Percentiles rank a stretch among this genome's conserved stretches.
Conservation (phyloP, 2,113 vertebrate genomes). For the Aldabrachelys gigantea region DNA sequence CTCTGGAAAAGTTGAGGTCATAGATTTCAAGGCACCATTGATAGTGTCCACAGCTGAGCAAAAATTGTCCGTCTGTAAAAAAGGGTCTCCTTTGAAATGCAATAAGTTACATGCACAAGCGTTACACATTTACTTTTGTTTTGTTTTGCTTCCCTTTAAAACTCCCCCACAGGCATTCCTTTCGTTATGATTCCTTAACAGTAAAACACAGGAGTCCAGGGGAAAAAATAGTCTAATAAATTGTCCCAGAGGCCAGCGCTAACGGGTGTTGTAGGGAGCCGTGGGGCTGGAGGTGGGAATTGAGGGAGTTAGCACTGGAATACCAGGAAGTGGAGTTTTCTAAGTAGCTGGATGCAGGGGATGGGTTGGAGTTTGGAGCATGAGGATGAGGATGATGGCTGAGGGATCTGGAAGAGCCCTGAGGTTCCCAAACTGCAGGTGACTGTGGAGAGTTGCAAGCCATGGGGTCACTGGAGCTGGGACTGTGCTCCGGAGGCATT, state of each 20-base stretch:
- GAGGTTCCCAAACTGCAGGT: slow-evolving; percentile 98
- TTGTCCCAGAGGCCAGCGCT: slow-evolving; percentile 95
- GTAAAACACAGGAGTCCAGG: slow-evolving; percentile 89
- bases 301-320: slow-evolving; percentile 84
- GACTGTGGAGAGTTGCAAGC: slow-evolving; percentile 99
- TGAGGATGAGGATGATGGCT: slow-evolving; percentile 85
- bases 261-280: slow-evolving; percentile 95
- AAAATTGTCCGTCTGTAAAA: slow-evolving; percentile 86
- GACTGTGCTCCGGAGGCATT: slow-evolving; percentile 96
- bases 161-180: slow-evolving; percentile 89
- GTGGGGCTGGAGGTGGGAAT: slow-evolving; percentile 91
- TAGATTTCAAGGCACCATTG: slow-evolving; percentile 91
- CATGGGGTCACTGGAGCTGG: slow-evolving; percentile 99
- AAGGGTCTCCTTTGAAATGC: slow-evolving; percentile 91
- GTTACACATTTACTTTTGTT: slow-evolving; percentile 93
- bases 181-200: slow-evolving; percentile 91
- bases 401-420: slow-evolving; percentile 89
- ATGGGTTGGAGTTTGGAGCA: slow-evolving; percentile 87
- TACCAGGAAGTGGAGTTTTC: slow-evolving; percentile 96
- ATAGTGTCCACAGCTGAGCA: slow-evolving; percentile 89
- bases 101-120: slow-evolving; percentile 99
- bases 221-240: slow-evolving; percentile 86
- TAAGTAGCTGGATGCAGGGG: slow-evolving; percentile 90
- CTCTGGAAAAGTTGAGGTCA: slow-evolving; percentile 88
- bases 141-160: slow-evolving; percentile 74